phyloP scores from a whole-genome alignment of 2,888 invertebrate species.

The Diarsia brunnea region DNA sequence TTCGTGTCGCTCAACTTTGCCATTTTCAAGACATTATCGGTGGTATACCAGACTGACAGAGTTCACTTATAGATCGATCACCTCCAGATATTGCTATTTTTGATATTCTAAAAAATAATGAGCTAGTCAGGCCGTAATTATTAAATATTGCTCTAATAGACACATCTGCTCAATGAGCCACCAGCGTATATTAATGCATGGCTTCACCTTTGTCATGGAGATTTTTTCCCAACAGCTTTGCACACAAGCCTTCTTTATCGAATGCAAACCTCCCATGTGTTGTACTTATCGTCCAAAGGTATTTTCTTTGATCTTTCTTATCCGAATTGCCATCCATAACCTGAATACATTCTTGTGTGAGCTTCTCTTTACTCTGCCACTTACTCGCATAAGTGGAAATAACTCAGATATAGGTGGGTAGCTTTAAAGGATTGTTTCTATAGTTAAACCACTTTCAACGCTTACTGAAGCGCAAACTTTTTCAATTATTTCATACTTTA shows the following conservation, averaged over 20 bases:
- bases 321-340: background rate
- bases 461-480: background rate
- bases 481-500: background rate
- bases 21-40: background rate
- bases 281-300: background rate
- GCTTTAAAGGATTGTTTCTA: background rate
- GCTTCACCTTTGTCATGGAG: background rate
- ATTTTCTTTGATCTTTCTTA: slow-evolving; percentile 2
- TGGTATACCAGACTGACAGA: background rate
- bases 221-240: slow-evolving; percentile 9
- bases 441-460: background rate
- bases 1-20: background rate
- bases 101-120: background rate
- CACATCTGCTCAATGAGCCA: background rate
- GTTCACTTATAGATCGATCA: background rate
- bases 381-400: background rate
- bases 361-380: background rate
- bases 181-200: background rate
- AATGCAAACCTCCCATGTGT: background rate
- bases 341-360: slow-evolving; percentile 8
- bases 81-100: background rate
- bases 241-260: background rate
- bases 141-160: background rate
- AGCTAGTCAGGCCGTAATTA: background rate
- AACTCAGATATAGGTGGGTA: background rate